Percentiles rank a stretch among this genome's conserved stretches.
These are phyloP conservation scores for Tapera naevia DNA, from an alignment of 2,797 vertebrate species.

Conservation along the genomic window DNA sequence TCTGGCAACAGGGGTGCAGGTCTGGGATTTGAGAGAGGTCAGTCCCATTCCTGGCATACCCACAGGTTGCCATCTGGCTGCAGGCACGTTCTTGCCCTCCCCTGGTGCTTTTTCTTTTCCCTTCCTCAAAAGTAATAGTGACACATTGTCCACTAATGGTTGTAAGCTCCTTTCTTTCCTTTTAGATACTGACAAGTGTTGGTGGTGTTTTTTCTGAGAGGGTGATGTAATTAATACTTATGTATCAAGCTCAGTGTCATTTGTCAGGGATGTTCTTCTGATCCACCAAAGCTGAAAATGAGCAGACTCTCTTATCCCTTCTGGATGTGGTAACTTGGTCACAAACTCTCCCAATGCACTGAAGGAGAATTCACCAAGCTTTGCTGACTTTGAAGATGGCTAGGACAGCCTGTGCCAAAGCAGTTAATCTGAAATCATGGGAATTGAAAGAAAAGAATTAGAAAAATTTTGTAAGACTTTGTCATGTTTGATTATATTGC, in stretches of 20 bases:
- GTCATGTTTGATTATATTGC: not conserved
- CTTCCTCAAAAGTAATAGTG: not conserved
- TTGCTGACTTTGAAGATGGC: not conserved
- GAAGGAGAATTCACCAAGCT: not conserved
- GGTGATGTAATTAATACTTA: not conserved
- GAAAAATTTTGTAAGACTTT: not conserved
- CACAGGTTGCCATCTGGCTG: not conserved
- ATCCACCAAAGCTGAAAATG: not conserved
- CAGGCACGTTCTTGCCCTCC: not conserved
- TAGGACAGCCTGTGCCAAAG: not conserved
- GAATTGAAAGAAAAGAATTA: not conserved
- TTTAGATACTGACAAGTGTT: not conserved
- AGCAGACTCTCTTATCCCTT: not conserved
- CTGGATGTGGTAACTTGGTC: not conserved
- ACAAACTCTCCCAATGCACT: not conserved
- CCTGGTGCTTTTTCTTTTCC: not conserved
- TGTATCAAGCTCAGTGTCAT: rapidly evolving
- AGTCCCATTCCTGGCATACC: not conserved
- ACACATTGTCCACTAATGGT: not conserved
- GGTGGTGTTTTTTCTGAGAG: not conserved
- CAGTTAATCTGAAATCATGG: not conserved
- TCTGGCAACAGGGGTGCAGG: not conserved
- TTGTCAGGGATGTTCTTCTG: not conserved
- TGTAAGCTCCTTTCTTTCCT: not conserved
- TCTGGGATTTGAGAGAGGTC: not conserved